These are phyloP conservation scores for Arctocebus calabarensis DNA, from an alignment of 2,797 vertebrate genomes.

Conservation along the genomic window DNA sequence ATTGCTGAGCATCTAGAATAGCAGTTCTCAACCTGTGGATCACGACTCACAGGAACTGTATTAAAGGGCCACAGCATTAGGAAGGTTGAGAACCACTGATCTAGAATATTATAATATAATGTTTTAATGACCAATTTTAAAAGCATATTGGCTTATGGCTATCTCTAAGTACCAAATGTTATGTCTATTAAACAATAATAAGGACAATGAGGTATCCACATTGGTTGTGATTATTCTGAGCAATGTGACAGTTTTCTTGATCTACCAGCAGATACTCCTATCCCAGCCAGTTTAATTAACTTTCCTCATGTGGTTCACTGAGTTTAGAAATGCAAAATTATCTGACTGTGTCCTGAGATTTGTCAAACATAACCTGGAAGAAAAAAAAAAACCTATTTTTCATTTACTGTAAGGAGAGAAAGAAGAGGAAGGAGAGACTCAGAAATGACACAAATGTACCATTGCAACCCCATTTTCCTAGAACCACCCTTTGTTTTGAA, in stretches of 20 bases:
- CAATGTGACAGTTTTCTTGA: slow-evolving; percentile 73
- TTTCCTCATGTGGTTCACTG: slow-evolving; percentile 87
- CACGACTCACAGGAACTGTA: no score
- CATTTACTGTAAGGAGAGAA: slow-evolving; percentile 56
- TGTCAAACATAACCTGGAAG: slow-evolving; percentile 82
- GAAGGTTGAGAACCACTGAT: no score
- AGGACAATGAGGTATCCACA: slow-evolving; percentile 72
- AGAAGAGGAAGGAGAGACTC: background rate
- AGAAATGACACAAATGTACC: slow-evolving; percentile 6
- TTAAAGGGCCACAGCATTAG: no score
- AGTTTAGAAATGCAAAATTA: slow-evolving; percentile 83
- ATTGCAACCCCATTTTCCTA: slow-evolving; percentile 29
- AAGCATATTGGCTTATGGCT: slow-evolving; percentile 44
- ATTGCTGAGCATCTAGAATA: background rate
- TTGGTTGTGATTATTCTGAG: slow-evolving; percentile 81
- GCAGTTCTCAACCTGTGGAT: no score
- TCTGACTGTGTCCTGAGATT: slow-evolving; percentile 82
- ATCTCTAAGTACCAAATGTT: slow-evolving; percentile 73
- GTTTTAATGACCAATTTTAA: slow-evolving; percentile 60
- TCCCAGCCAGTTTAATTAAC: slow-evolving; percentile 87
- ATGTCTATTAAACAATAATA: slow-evolving; percentile 83
- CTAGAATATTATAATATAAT: background rate
- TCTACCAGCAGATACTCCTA: slow-evolving; percentile 80
- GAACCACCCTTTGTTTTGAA: slow-evolving; percentile 63
- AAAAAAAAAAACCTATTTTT: slow-evolving; percentile 68